Conservation (phyloP, 2,888 invertebrate species). For the Eledone cirrhosa region DNA sequence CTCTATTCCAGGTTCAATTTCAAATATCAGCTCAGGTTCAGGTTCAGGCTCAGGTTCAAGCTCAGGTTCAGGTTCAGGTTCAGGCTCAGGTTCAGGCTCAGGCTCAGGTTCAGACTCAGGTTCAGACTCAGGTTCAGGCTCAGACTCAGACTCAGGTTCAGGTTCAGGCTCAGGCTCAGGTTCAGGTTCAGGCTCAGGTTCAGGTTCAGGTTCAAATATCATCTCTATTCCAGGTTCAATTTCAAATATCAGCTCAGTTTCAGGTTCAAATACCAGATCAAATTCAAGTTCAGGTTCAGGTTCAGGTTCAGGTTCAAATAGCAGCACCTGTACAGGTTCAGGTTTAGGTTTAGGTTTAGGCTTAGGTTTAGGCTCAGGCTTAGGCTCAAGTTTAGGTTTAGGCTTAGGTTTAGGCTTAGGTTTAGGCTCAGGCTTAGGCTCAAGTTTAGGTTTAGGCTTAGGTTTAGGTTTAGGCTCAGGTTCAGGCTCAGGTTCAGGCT, state of each 20-base stretch:
- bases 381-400: conserved; percentile 31
- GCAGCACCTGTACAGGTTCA: not conserved
- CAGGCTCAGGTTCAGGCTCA: conserved; percentile 10
- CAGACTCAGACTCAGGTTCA: conserved; percentile 27
- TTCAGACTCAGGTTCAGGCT: conserved; percentile 17
- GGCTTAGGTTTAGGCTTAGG: conserved; percentile 28
- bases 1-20: conserved; percentile 33
- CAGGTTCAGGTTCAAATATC: no score
- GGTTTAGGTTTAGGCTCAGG: not conserved
- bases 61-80: conserved; percentile 17
- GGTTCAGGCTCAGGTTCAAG: conserved; percentile 31
- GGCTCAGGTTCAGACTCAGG: conserved; percentile 18
- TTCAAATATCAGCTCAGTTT: no score
- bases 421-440: not conserved
- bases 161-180: conserved; percentile 30
- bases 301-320: no score
- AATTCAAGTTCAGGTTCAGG: no score
- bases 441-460: not conserved
- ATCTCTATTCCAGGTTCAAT: no score
- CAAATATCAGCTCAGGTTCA: conserved; percentile 29
- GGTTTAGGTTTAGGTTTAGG: not conserved
- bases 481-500: conserved; percentile 29
- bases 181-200: no score
- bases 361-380: not conserved
- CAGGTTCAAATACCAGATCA: no score